Base-by-base conservation (phyloP, 2,113 vertebrate genomes). In the Ploceus nigricollis region DNA sequence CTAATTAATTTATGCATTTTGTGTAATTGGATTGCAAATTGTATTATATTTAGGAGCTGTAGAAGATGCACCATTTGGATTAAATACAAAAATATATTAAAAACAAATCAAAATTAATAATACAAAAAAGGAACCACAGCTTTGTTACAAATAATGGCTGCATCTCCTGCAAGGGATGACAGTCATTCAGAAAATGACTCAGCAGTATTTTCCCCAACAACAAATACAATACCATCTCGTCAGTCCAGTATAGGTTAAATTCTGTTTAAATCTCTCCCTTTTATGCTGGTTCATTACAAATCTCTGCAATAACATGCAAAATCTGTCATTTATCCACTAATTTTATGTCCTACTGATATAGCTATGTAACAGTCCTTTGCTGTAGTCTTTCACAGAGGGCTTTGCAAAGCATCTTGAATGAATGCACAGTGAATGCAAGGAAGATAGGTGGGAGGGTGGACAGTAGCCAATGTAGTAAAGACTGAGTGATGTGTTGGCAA, bases 1-100 rank as follows among this genome's bases (percentile, higher is more conserved):
- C 35, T 90, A 96, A 95, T 92, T 64, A 95, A 93, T 89, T 93
- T 64, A 90, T 68, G 47, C 56, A 81, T 94, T 86, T 87, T 82
- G 16, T 45, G 37, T 90, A 88, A 95, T 73, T 86, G 44, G 56
- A 82, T 70, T 28, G 48, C 56, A 91, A 87, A 92, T 45, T 50
- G 23, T 54, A 89, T 82, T 95, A 80, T 39, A 91, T 93, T 73
- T 89, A 76, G 58, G 65, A 70, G 47, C 23, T 35, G 22, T 6
- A 87, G 45, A 92, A 89, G 56, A 47, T 60, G 39, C 58, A 37
- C 6, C 51, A 47, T 47, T 79, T 70, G 39, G 40, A 96, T 88
- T 83, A 77, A 92, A 93, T 54, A 79, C n/a, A 90, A 78, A 87
- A 88, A 68, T 40, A 82, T 5, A 17, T 27, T 60, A 21, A 91